A percentile compares a stretch with the other conserved stretches of the same genome.
These are phyloP conservation scores for Leptopilina myrica DNA, from an alignment of 2,888 invertebrate species.

Conservation along the genomic window DNA sequence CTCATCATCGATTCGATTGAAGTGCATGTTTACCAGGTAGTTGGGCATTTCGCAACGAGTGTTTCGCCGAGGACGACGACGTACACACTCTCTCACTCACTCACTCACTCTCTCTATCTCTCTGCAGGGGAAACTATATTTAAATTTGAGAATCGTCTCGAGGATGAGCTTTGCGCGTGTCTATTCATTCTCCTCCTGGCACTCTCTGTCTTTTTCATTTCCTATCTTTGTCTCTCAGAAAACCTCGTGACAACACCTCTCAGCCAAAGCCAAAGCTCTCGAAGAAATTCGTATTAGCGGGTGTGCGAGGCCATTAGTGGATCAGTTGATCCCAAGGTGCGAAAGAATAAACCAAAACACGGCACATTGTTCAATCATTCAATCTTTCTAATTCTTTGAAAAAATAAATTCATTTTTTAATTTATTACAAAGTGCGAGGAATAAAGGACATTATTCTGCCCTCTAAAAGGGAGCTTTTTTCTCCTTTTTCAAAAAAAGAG, in stretches of 20 bases:
- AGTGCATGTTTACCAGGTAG: slow-evolving; percentile 50
- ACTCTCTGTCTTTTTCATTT: slow-evolving; percentile 19
- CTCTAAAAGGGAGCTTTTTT: too few relatives aligned
- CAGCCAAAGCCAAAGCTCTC: slow-evolving; percentile 52
- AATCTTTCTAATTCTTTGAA: not conserved
- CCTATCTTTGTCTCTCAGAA: slow-evolving; percentile 50
- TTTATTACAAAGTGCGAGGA: not conserved
- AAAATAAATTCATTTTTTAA: not conserved
- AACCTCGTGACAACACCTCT: slow-evolving; percentile 52
- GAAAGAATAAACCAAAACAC: slow-evolving; percentile 44
- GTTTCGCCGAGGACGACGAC: slow-evolving; percentile 45
- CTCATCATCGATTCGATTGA: slow-evolving; percentile 13
- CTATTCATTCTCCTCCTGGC: slow-evolving; percentile 45
- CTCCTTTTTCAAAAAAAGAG: slow-evolving; percentile 47
- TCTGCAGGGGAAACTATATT: slow-evolving; percentile 53
- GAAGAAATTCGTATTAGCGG: slow-evolving; percentile 50
- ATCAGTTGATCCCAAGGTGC: slow-evolving; percentile 55
- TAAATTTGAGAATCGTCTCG: slow-evolving; percentile 58
- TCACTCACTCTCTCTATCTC: not conserved
- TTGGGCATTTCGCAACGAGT: slow-evolving; percentile 53
- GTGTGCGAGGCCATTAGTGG: slow-evolving; percentile 41
- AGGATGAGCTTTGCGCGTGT: slow-evolving; percentile 60
- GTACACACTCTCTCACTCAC: not conserved
- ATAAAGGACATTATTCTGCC: not conserved
- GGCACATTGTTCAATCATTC: not conserved